phyloP scores from a whole-genome alignment of 2,888 invertebrate genomes.

The Hydroisotoma schaefferi region DNA sequence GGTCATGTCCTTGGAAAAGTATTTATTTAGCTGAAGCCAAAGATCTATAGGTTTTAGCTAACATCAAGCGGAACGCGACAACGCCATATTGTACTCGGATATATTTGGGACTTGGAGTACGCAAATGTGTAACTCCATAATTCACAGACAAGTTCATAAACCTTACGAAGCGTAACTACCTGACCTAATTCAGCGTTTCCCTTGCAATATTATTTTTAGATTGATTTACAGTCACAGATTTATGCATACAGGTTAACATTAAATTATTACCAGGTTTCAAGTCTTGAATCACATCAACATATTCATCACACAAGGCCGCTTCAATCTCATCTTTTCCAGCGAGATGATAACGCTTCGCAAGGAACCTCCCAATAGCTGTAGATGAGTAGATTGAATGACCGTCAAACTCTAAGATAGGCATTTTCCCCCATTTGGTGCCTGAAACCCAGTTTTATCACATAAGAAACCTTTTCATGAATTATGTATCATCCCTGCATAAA shows the following conservation, averaged over 20 bases:
- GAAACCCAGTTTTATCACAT: not conserved
- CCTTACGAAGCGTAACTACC: no score
- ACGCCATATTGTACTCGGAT: no score
- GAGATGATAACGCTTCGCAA: slow-evolving; percentile 58
- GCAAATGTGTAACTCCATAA: no score
- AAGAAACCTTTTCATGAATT: not conserved
- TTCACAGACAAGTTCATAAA: no score
- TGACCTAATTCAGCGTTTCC: no score
- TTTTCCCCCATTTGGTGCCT: slow-evolving; percentile 34
- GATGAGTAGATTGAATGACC: slow-evolving; percentile 58
- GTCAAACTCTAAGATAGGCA: slow-evolving; percentile 61
- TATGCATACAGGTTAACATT: not conserved
- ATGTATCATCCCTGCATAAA: not conserved
- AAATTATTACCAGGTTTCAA: slow-evolving; percentile 46
- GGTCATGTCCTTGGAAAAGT: no score
- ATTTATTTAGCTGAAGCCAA: no score
- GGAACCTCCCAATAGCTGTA: slow-evolving; percentile 59
- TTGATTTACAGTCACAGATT: no score
- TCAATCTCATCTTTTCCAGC: slow-evolving; percentile 59
- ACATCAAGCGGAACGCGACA: no score
- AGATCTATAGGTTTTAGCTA: no score
- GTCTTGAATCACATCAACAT: slow-evolving; percentile 59
- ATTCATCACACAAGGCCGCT: slow-evolving; percentile 58
- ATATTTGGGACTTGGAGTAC: no score
- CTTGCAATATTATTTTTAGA: no score